A percentile compares a stretch with the other conserved stretches of the same genome.
Evolutionary conservation across 2,113 vertebrate species (phyloP).

Genomic region (Archilochus colubris): DNA sequence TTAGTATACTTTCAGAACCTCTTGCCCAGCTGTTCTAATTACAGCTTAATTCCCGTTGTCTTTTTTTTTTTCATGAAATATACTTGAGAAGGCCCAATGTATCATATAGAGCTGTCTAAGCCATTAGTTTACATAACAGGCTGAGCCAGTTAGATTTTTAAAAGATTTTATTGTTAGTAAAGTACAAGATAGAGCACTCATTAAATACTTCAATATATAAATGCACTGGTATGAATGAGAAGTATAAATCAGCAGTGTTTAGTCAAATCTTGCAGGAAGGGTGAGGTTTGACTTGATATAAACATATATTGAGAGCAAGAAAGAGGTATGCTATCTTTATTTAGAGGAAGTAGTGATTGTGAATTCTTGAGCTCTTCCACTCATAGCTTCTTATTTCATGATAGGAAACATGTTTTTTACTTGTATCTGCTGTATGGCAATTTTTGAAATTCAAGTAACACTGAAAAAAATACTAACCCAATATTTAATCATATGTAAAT

Average conservation of each 20-base stretch:
- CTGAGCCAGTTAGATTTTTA: background rate
- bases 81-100: background rate
- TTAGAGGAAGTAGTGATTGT: background rate
- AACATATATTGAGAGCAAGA: background rate
- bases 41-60: background rate
- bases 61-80: background rate
- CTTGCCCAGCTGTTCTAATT: background rate
- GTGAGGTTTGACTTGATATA: background rate
- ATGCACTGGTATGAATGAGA: background rate
- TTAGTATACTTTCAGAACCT: background rate
- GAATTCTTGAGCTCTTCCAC: background rate
- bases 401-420: background rate
- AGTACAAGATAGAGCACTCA: background rate
- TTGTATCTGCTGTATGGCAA: background rate
- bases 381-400: background rate
- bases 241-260: background rate
- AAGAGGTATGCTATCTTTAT: background rate
- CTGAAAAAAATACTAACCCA: background rate
- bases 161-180: background rate
- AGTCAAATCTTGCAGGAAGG: background rate
- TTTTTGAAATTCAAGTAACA: background rate
- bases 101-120: background rate
- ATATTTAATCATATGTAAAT: background rate
- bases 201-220: background rate
- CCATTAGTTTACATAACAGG: background rate